Evolutionary conservation across 2,113 vertebrate genomes (phyloP).

Genomic region (Pseudorectes ferrugineus): DNA sequence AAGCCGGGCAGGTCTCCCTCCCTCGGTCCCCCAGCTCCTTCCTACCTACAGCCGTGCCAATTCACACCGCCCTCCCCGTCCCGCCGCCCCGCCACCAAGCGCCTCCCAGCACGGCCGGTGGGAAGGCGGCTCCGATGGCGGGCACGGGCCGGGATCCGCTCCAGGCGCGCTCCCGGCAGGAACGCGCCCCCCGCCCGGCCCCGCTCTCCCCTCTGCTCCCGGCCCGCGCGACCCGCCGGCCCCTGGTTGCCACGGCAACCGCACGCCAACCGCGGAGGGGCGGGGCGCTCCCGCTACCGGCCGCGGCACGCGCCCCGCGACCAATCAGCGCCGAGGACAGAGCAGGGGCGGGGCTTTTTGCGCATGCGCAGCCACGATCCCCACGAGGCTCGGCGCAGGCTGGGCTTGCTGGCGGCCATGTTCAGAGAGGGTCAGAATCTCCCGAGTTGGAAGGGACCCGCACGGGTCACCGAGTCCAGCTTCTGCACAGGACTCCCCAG

Average conservation of each 20-base stretch:
- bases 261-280: background rate
- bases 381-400: fast-evolving
- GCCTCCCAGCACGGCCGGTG: background rate
- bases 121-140: fast-evolving
- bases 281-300: background rate
- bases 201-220: background rate
- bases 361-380: fast-evolving
- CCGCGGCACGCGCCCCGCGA: background rate
- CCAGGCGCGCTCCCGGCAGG: background rate
- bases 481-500: background rate
- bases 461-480: fast-evolving
- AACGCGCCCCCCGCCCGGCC: no score
- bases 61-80: no score
- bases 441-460: fast-evolving
- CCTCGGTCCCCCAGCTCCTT: background rate
- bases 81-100: background rate
- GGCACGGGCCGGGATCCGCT: fast-evolving
- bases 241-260: background rate
- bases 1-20: background rate
- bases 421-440: fast-evolving
- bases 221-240: background rate
- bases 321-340: background rate
- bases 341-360: background rate
- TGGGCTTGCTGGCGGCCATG: fast-evolving
- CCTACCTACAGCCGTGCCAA: background rate